Percentiles rank a stretch among this genome's conserved stretches.
phyloP scores from a whole-genome alignment of 2,797 vertebrate genomes.

The Agapornis canus region DNA sequence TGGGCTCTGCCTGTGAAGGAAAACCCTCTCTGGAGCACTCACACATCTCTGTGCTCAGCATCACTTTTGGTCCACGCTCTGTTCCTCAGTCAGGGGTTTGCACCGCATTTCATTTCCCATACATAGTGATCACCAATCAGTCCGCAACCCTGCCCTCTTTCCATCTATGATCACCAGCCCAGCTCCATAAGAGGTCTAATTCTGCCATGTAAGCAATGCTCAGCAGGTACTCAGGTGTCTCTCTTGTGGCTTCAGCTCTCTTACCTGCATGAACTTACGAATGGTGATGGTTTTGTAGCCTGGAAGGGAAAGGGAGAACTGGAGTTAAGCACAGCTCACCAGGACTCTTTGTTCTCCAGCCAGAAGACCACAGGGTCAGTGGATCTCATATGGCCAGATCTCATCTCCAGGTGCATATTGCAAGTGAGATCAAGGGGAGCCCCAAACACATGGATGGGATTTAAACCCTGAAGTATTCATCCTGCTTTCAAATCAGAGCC shows the following conservation, averaged over 20 bases:
- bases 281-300: conserved; percentile 89
- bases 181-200: accelerated
- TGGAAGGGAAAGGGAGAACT: conserved; percentile 49
- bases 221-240: not conserved
- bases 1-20: not conserved
- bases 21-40: not conserved
- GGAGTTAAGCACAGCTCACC: not conserved
- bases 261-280: conserved; percentile 96
- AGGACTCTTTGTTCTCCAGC: not conserved
- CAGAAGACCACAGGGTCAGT: not conserved
- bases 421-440: not conserved
- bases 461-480: not conserved
- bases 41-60: not conserved
- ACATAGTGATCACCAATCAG: accelerated
- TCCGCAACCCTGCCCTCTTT: not conserved
- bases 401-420: not conserved
- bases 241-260: not conserved
- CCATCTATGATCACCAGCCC: not conserved
- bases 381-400: not conserved
- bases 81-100: not conserved
- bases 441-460: accelerated
- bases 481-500: not conserved
- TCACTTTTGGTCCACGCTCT: accelerated
- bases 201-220: not conserved
- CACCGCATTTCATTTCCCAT: not conserved